Conservation (phyloP, 2,113 vertebrate genomes). For the Otus sunia region DNA sequence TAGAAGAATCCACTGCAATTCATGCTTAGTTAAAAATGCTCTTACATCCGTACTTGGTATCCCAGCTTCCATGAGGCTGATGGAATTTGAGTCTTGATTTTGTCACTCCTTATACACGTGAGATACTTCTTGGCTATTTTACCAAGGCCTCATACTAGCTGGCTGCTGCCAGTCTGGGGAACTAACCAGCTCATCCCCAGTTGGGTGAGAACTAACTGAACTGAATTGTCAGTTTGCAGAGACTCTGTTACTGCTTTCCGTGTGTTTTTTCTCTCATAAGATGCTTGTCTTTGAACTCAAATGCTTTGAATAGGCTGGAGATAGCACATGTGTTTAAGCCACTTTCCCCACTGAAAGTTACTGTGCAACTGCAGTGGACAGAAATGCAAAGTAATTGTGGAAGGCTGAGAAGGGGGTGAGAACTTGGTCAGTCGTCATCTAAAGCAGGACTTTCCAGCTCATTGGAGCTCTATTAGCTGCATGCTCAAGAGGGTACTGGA, state of each 20-base stretch:
- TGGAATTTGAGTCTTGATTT: not conserved
- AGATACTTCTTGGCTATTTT: not conserved
- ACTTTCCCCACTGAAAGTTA: not conserved
- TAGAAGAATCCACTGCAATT: not conserved
- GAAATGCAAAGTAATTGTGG: not conserved
- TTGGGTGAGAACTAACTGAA: not conserved
- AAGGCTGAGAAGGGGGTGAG: not conserved
- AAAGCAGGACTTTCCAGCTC: conserved; percentile 40
- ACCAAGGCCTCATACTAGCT: accelerated
- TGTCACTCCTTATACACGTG: not conserved
- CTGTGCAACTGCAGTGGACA: not conserved
- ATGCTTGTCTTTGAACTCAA: not conserved
- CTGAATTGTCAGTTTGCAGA: not conserved
- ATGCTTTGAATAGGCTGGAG: not conserved
- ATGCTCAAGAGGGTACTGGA: not conserved
- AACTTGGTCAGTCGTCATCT: not conserved
- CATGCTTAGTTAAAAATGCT: not conserved
- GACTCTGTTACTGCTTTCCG: not conserved
- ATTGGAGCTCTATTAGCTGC: not conserved
- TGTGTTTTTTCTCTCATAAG: not conserved
- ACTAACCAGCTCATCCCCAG: not conserved
- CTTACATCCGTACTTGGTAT: not conserved
- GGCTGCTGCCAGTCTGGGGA: not conserved
- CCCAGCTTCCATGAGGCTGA: not conserved
- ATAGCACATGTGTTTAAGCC: accelerated